Evolutionary conservation across 1,140 invertebrate genomes (phyloP), one percentile per base, ranked within the genome.

Genomic region (Diplogasteroides magnus): DNA sequence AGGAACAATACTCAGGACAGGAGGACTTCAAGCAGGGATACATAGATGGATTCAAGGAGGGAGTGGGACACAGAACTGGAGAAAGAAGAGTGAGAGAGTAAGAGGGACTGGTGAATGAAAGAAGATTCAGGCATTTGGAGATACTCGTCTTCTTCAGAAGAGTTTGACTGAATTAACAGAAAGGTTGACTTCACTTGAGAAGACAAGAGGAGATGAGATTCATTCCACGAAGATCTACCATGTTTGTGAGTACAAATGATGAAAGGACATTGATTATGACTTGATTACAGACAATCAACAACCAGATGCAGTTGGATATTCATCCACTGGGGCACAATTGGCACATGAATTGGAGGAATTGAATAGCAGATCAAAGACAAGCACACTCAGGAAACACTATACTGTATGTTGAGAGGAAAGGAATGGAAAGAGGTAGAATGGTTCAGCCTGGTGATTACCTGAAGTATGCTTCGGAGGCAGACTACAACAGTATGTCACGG

Each of bases 161-260:
- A 80, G 78, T 61, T 56, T 82, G 19, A 83, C 79, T 25, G 81
- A 82, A 60, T 61, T 82, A 27, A 82, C 81, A 1, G 80, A 82
- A 67, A 65, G 80, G 2, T 63, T 82, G 59, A 77, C 79, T 15
- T 77, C 79, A 29, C 69, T 79, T 1, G 78, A 79, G 62, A 79
- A 78, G 48, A 76, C 74, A 11, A 82, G 77, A 56, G 80, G 81
- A n/a, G 81, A 82, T 64, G 80, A 82, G 67, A 75, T 82, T 37
- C 80, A 82, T 69, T 78, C 77, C 0, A 82, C 80, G 1, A 82
- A 83, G 72, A 82, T 82, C 71, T 82, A 82, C 69, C 80, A 82
- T 67, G 80, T 82, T 62, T 82, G 76, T 77, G 73, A 78, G 77
- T 77, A 19, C 37, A 11, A 48, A 48, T 11, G 19, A 48, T 11